A percentile compares a stretch with the other conserved stretches of the same genome.
Conservation (phyloP, 2,888 invertebrate genomes). For the Ormia ochracea region DNA sequence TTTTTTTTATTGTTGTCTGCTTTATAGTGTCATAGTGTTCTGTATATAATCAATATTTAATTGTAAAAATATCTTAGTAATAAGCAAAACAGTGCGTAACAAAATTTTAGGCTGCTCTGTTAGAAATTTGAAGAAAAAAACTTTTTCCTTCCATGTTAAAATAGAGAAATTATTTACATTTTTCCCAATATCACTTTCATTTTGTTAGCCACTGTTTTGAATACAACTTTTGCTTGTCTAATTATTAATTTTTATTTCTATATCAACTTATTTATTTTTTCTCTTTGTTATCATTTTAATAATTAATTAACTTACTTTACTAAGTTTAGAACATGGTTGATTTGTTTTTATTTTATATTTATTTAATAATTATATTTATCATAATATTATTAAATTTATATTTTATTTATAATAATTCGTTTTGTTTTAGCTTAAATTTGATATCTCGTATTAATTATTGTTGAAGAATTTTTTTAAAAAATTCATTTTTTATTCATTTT, state of each 20-base stretch:
- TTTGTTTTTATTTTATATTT: constrained; percentile 56
- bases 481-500: constrained; percentile 40
- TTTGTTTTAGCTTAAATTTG: constrained; percentile 52
- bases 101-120: background rate
- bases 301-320: constrained; percentile 62
- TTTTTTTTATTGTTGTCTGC: constrained; percentile 2
- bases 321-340: constrained; percentile 70
- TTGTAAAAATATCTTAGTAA: constrained; percentile 29
- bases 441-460: constrained; percentile 48
- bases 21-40: constrained; percentile 31
- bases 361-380: constrained; percentile 51
- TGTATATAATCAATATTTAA: constrained; percentile 23
- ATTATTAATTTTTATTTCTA: constrained; percentile 7
- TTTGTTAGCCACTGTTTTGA: background rate
- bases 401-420: constrained; percentile 55
- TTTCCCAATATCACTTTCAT: background rate
- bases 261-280: constrained; percentile 8
- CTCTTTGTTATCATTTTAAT: constrained; percentile 57
- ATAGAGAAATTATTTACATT: background rate
- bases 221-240: background rate
- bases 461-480: constrained; percentile 62
- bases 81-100: background rate
- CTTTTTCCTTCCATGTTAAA: background rate
- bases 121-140: background rate
- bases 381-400: constrained; percentile 60